Conservation (phyloP, 2,888 invertebrate genomes). For the Germaria angustata region DNA sequence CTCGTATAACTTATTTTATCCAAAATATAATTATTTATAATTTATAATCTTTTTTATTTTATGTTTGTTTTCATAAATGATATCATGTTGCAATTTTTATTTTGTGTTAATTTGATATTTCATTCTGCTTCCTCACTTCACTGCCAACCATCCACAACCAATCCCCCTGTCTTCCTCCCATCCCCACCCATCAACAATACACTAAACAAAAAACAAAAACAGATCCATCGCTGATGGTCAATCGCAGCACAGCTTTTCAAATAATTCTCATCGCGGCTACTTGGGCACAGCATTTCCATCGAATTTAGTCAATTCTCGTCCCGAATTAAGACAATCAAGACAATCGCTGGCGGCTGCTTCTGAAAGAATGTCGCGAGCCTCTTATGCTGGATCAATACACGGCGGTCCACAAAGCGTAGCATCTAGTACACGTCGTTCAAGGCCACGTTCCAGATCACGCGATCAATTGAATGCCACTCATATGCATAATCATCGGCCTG, state of each 20-base stretch:
- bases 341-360: constrained; percentile 91
- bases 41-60: constrained; percentile 25
- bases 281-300: constrained; percentile 85
- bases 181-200: background rate
- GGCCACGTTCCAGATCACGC: constrained; percentile 89
- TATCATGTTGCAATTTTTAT: constrained; percentile 30
- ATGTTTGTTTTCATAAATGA: constrained; percentile 1
- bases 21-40: background rate
- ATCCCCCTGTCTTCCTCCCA: constrained; percentile 27
- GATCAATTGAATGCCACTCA: constrained; percentile 82
- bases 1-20: background rate
- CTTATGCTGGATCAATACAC: constrained; percentile 85
- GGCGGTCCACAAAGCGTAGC: constrained; percentile 82
- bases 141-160: constrained; percentile 8
- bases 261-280: constrained; percentile 88
- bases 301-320: constrained; percentile 88
- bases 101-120: constrained; percentile 36
- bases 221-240: constrained; percentile 93
- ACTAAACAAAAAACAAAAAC: constrained; percentile 36
- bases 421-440: constrained; percentile 84
- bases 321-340: constrained; percentile 92
- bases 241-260: constrained; percentile 93
- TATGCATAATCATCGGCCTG: constrained; percentile 83
- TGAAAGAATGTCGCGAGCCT: constrained; percentile 89
- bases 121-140: constrained; percentile 40